phyloP scores from a whole-genome alignment of 2,113 vertebrate species.

The Myotis brandtii region DNA sequence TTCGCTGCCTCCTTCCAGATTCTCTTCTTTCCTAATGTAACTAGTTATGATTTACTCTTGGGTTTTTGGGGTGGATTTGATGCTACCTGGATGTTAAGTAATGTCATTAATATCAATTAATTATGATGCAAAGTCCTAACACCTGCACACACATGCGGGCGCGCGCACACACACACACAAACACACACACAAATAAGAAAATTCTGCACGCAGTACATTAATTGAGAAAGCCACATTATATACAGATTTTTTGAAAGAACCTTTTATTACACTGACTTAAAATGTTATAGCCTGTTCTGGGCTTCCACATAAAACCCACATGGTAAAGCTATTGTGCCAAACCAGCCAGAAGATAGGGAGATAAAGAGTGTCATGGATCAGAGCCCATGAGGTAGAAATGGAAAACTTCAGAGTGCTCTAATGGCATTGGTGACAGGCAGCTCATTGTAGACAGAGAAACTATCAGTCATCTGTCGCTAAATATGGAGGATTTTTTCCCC shows the following conservation, averaged over 20 bases:
- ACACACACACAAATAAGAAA: not conserved
- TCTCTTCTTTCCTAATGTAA: not conserved
- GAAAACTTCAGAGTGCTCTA: slow-evolving; percentile 70
- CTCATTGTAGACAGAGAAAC: not conserved
- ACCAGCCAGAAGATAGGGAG: not conserved
- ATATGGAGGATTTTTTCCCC: not conserved
- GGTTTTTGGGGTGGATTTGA: not conserved
- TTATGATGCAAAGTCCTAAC: not conserved
- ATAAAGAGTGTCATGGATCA: slow-evolving; percentile 39
- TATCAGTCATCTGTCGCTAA: not conserved
- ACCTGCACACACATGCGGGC: too few relatives aligned
- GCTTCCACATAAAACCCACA: not conserved
- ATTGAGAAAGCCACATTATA: not conserved
- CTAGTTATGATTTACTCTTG: not conserved
- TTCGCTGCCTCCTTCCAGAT: not conserved
- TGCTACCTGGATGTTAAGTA: not conserved
- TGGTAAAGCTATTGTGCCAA: not conserved
- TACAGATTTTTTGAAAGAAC: not conserved
- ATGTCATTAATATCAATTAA: not conserved
- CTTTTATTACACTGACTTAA: not conserved
- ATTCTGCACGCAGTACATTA: not conserved
- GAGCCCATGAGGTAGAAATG: slow-evolving; percentile 58
- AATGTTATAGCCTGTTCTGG: not conserved
- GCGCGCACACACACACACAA: not conserved
- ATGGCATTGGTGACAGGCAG: slow-evolving; percentile 49